Evolutionary conservation across 2,888 invertebrate species (phyloP), one percentile per base, ranked within the genome.

Genomic region (Pseudanteris insignis): DNA sequence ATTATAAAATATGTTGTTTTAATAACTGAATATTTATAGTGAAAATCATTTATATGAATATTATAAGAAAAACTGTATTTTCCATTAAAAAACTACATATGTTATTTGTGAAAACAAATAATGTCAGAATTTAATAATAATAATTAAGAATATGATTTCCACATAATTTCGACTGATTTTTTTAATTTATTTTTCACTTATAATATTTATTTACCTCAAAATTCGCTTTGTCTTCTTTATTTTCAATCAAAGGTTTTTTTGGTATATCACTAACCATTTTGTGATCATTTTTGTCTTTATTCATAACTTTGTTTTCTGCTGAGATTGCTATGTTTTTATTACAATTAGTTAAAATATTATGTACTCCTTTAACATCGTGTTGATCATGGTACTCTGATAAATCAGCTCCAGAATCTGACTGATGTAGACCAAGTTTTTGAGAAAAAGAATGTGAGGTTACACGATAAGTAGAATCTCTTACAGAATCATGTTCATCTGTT

Each of bases 391-490:
- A 84, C 67, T 86, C 87, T 1, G 87, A 87, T 26, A 89, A 81
- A 73, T 89, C 89, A 0, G 89, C 88, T 0, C 89, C 89, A 68
- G 89, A 89, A 74, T 89, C 89, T 44, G 88, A 88, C 2, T 87
- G 86, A 68, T 88, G 88, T 3, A 88, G 76, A n/a, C 84, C 83
- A 40, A 78, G 53, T 53, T 74, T 77, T 53, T 74, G 76, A 1
- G 71, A 71, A 13, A 75, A 65, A 14, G 71, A 68, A 53, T 70
- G 70, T 13, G 71, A 60, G 2, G 72, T 67, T 10, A 72, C 71
- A 25, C 75, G 71, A 59, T 76, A 71, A 65, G 85, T 83, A 2
- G 84, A 82, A 46, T 84, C 82, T 6, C 85, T 81, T 46, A 84
- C 75, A 33, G 84, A 84, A 70, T 89, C 89, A 79, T 88, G 88